Conservation (phyloP, 2,113 vertebrate species). For the Herpailurus yagouaroundi region DNA sequence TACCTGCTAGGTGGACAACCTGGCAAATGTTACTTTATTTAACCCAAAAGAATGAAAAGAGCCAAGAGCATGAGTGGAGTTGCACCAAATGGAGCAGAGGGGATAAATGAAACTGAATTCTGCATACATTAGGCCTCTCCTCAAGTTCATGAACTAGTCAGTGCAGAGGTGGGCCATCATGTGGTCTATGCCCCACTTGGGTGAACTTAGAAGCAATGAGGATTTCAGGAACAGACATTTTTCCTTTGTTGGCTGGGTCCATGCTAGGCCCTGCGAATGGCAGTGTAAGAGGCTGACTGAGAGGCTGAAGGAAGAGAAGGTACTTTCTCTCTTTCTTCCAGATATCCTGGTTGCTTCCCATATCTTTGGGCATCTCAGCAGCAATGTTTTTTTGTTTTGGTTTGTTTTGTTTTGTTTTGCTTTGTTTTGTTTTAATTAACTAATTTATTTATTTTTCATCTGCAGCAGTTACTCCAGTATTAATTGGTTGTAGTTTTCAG, state of each 20-base stretch:
- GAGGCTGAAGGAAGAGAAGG: not conserved
- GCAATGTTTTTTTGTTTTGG: not conserved
- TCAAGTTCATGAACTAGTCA: not conserved
- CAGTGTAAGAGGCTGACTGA: not conserved
- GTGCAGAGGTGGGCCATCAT: not conserved
- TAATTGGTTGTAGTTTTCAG: not conserved
- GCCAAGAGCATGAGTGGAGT: not conserved
- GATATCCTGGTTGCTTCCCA: not conserved
- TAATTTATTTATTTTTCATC: not conserved
- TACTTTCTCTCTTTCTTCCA: not conserved
- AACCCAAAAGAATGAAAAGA: not conserved
- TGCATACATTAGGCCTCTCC: no score
- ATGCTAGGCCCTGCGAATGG: not conserved
- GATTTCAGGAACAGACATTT: not conserved
- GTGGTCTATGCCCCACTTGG: not conserved
- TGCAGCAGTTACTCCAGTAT: not conserved
- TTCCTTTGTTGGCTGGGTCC: not conserved
- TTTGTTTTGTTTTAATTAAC: no score
- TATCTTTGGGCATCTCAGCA: not conserved
- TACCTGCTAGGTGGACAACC: not conserved
- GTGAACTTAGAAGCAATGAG: no score
- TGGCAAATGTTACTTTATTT: not conserved
- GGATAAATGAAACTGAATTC: not conserved
- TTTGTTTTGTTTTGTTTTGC: not conserved
- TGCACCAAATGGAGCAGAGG: not conserved